Evolutionary conservation across 2,113 vertebrate species (phyloP).

Genomic region (Eonycteris spelaea): DNA sequence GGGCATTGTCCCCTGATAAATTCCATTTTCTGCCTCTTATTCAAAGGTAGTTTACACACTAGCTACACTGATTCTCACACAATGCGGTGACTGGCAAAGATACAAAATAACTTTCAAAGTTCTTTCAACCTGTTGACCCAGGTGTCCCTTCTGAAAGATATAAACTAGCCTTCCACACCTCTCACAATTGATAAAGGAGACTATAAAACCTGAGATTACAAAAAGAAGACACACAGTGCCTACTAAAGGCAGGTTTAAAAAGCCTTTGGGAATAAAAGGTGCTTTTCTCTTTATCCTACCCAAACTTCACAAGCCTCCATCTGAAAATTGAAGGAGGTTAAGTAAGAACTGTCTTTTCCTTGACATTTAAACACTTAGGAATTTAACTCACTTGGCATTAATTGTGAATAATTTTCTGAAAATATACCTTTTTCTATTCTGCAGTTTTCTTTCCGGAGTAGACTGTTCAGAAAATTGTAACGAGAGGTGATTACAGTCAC

Average conservation of each 20-base stretch:
- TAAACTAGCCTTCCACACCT: slow-evolving; percentile 67
- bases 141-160: slow-evolving; percentile 71
- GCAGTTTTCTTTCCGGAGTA: neutral
- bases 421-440: slow-evolving; percentile 3
- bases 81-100: slow-evolving; percentile 69
- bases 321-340: slow-evolving; percentile 61
- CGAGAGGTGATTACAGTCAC: neutral
- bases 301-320: slow-evolving; percentile 38
- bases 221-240: slow-evolving; percentile 61
- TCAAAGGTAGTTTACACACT: slow-evolving; percentile 74
- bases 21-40: slow-evolving; percentile 73
- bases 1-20: slow-evolving; percentile 73
- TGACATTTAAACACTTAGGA: slow-evolving; percentile 48
- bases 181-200: slow-evolving; percentile 74
- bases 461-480: neutral
- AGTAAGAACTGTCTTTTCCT: slow-evolving; percentile 56
- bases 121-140: slow-evolving; percentile 77
- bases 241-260: slow-evolving; percentile 67
- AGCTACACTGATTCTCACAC: slow-evolving; percentile 47
- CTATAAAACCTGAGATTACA: slow-evolving; percentile 66
- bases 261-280: slow-evolving; percentile 51
- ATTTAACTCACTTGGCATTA: slow-evolving; percentile 44
- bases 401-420: slow-evolving; percentile 54
- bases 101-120: slow-evolving; percentile 76
- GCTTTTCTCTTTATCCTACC: slow-evolving; percentile 48